These are phyloP conservation scores for Pogoniulus pusillus DNA, from an alignment of 2,797 vertebrate species.

Conservation along the genomic window DNA sequence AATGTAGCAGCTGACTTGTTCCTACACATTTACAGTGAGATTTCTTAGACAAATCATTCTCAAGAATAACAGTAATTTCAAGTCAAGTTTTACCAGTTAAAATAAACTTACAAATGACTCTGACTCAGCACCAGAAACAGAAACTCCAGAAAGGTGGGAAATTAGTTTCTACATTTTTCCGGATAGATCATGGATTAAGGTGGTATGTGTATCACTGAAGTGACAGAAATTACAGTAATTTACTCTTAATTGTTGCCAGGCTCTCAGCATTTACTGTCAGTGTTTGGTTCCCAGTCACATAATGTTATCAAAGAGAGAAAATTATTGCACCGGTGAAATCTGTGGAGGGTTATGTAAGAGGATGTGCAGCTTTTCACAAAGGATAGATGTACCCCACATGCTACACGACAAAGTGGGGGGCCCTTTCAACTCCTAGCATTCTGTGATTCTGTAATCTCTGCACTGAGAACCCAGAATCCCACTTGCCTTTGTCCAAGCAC, in stretches of 20 bases:
- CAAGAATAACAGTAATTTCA: neutral
- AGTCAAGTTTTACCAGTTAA: neutral
- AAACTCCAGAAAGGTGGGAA: neutral
- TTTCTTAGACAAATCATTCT: neutral
- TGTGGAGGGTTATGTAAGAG: neutral
- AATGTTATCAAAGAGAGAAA: neutral
- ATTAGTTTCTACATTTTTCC: neutral
- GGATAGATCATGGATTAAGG: neutral
- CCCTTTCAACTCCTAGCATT: no score
- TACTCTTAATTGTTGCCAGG: neutral
- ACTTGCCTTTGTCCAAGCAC: neutral
- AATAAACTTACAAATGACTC: neutral
- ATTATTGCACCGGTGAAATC: neutral
- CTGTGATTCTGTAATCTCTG: neutral
- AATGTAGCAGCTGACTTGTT: neutral
- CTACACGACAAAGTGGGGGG: neutral
- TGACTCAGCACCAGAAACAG: neutral
- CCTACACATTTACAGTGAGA: neutral
- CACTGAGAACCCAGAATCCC: neutral
- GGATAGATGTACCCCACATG: accelerated
- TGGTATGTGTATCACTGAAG: neutral
- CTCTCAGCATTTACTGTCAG: neutral
- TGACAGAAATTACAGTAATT: neutral
- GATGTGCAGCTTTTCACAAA: neutral
- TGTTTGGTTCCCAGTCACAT: neutral